Base-by-base conservation (phyloP, 2,888 invertebrate genomes). In the Mythimna impura region DNA sequence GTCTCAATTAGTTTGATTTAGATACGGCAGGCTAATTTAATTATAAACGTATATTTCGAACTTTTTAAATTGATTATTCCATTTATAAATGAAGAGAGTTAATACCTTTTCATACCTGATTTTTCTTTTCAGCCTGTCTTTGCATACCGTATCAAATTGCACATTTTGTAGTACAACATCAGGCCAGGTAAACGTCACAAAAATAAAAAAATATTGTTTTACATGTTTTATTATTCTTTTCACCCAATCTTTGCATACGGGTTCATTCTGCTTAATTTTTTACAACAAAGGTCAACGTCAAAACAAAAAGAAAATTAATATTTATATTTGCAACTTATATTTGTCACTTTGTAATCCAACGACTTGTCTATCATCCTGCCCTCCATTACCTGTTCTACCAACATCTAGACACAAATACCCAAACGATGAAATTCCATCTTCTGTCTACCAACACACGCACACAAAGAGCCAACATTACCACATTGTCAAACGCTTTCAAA, bases 401-500 rank as follows among this genome's bases (percentile, higher is more conserved):
- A 58, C n/a, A 63, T 61, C 58, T 50, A 60, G 60, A 36, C n/a
- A 55, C 64, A 76, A 71, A 81, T 22, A 54, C 0, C 34, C 14
- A 30, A 50, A 65, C 47, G 66, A 68, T 76, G 81, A 72, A 80
- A 80, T 81, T 80, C 62, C 60, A 81, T 62, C 62, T 76, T 36
- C 50, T 10, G 20, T 67, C 22, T 61, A 71, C 36, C 52, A 58
- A 50, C 17, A 58, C 81, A 77, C 77, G 76, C 80, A 76, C 69
- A 82, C 74, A 74, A 63, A 76, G 64, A 69, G 57, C 62, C 58
- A 57, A 68, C 71, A 78, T 83, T 69, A 80, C 79, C 86, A 86
- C 86, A 89, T 88, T 89, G 89, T 89, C 88, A 89, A 88, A 89
- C 84, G 87, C 92, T 92, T 88, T 91, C 90, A 93, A 93, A 93